Percentiles rank a stretch among this genome's conserved stretches.
Evolutionary conservation across 2,797 vertebrate genomes (phyloP).

Genomic region (Loris lydekkerianus): DNA sequence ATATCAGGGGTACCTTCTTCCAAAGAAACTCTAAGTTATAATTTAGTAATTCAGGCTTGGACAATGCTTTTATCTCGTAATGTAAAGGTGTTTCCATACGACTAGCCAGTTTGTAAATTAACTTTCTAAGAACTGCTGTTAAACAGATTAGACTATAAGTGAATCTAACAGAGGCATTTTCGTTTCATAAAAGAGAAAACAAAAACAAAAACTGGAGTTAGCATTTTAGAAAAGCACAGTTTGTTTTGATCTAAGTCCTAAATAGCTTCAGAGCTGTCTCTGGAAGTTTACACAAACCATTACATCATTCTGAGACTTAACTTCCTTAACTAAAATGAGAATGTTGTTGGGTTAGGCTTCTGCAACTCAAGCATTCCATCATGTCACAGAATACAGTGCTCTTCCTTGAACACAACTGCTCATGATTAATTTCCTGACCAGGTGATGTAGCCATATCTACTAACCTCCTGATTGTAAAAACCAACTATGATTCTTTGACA

Average conservation of each 20-base stretch:
- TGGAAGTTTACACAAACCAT: background rate
- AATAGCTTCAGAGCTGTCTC: background rate
- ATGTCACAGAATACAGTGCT: background rate
- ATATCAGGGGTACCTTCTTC: background rate
- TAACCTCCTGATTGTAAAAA: background rate
- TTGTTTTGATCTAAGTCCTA: background rate
- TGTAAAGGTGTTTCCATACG: background rate
- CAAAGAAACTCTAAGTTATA: background rate
- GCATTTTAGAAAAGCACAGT: background rate
- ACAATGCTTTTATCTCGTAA: background rate
- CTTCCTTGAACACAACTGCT: background rate
- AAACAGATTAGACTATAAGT: background rate
- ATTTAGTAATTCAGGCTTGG: background rate
- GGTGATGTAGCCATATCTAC: background rate
- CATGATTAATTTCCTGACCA: background rate
- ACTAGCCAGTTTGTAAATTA: accelerated
- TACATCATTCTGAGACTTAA: background rate
- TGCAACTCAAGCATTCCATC: background rate
- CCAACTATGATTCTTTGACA: background rate
- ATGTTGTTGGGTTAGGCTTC: background rate
- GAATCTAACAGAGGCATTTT: background rate
- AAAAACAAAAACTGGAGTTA: background rate
- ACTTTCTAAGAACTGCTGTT: background rate
- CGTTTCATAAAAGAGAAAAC: background rate
- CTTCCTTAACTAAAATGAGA: background rate